These are phyloP conservation scores for Lophotriccus pileatus DNA, from an alignment of 2,797 vertebrate species.

Conservation along the genomic window DNA sequence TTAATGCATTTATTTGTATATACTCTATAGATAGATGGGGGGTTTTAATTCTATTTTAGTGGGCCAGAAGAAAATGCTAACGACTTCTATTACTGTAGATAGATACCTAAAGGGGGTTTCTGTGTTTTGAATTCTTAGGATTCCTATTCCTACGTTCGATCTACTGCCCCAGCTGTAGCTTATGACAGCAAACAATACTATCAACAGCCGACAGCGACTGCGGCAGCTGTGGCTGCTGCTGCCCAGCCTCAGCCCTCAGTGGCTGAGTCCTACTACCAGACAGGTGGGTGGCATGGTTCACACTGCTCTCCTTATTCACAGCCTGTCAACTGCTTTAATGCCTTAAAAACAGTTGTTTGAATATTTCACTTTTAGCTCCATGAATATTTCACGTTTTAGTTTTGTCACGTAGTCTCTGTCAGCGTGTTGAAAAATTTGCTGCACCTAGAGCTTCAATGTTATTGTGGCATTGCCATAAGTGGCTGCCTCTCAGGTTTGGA, in stretches of 20 bases:
- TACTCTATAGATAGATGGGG: neutral
- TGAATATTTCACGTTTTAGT: neutral
- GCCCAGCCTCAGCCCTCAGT: slow-evolving; percentile 91
- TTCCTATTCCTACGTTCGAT: slow-evolving; percentile 93
- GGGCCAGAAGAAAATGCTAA: neutral
- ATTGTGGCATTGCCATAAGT: neutral
- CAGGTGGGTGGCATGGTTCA: slow-evolving; percentile 76
- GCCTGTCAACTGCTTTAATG: neutral
- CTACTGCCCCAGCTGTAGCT: slow-evolving; percentile 90
- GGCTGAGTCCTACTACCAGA: slow-evolving; percentile 97
- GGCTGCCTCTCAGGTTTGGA: neutral
- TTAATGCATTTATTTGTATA: neutral
- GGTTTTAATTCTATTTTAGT: neutral
- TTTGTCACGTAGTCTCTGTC: neutral
- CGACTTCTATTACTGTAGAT: neutral
- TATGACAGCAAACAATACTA: slow-evolving; percentile 98
- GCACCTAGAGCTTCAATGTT: neutral
- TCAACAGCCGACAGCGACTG: slow-evolving; percentile 91
- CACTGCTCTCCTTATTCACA: neutral
- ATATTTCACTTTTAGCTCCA: neutral
- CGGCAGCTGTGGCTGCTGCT: slow-evolving; percentile 84
- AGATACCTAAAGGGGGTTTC: neutral
- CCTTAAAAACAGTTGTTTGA: neutral
- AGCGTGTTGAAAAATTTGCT: neutral
- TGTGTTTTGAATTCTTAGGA: slow-evolving; percentile 77